phyloP scores from a whole-genome alignment of 2,113 vertebrate genomes.

The Phrynosoma platyrhinos region DNA sequence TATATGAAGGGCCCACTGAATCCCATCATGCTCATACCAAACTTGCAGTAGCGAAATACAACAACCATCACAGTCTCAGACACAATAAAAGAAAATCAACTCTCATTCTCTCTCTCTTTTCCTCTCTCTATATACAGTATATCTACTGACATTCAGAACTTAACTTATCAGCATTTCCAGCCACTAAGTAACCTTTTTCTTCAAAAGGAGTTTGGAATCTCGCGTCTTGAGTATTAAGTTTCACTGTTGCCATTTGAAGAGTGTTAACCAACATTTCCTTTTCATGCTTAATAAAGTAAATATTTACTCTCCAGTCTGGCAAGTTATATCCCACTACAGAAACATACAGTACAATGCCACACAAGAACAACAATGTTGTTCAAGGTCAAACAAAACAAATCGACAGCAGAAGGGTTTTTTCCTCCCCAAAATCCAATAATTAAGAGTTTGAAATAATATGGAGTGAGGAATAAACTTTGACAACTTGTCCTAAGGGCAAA shows the following conservation, averaged over 20 bases:
- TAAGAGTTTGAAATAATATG: neutral
- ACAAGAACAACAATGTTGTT: neutral
- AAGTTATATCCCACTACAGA: neutral
- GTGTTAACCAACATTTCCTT: conserved; percentile 66
- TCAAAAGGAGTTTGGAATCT: neutral
- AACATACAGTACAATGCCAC: neutral
- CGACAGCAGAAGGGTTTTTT: neutral
- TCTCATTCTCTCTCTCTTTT: too few species aligned
- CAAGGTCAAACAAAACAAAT: neutral
- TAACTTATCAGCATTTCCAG: conserved; percentile 9
- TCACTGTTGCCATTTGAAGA: conserved; percentile 56
- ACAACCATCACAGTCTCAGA: neutral
- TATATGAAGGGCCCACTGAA: too few species aligned
- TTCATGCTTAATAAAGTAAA: conserved; percentile 57
- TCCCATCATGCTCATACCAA: neutral
- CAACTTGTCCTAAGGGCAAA: neutral
- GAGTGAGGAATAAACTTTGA: neutral
- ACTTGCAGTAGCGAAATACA: neutral
- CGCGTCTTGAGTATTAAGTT: conserved; percentile 24
- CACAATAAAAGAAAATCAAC: neutral
- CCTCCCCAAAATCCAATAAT: neutral
- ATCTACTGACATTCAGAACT: neutral
- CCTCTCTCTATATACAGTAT: neutral
- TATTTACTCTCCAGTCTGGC: neutral
- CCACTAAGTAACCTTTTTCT: conserved; percentile 46